Conservation (phyloP, 2,113 vertebrate genomes). For the Bettongia penicillata region DNA sequence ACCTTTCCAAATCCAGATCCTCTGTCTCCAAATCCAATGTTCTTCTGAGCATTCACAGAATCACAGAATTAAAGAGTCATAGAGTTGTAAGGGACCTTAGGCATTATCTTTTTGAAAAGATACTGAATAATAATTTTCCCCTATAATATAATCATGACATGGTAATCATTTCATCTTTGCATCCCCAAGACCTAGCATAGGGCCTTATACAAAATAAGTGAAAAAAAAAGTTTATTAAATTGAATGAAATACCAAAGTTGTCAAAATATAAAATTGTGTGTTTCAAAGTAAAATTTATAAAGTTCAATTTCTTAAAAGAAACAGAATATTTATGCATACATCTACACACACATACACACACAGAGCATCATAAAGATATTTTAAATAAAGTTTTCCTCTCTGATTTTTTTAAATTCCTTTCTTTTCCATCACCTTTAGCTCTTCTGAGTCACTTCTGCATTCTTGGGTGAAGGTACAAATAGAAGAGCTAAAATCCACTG, state of each 20-base stretch:
- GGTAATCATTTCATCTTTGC: neutral
- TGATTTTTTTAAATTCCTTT: neutral
- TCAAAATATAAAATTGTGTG: neutral
- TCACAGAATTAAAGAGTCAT: neutral
- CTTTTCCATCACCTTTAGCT: neutral
- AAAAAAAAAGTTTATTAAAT: neutral
- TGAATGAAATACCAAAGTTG: neutral
- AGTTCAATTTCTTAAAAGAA: neutral
- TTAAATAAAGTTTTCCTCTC: neutral
- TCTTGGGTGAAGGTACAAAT: neutral
- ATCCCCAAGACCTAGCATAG: neutral
- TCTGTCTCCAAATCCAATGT: neutral
- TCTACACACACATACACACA: no score
- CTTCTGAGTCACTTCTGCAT: neutral
- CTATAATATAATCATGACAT: neutral
- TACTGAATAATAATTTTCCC: neutral
- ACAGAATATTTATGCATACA: neutral
- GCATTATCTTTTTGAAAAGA: neutral
- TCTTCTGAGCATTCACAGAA: neutral
- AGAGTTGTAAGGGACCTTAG: neutral
- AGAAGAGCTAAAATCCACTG: neutral
- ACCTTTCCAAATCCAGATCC: neutral
- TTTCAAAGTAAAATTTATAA: neutral
- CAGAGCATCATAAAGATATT: neutral
- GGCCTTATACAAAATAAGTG: neutral